These are phyloP conservation scores for Brachionus calyciflorus DNA, from an alignment of 1,140 invertebrate species.

Conservation along the genomic window DNA sequence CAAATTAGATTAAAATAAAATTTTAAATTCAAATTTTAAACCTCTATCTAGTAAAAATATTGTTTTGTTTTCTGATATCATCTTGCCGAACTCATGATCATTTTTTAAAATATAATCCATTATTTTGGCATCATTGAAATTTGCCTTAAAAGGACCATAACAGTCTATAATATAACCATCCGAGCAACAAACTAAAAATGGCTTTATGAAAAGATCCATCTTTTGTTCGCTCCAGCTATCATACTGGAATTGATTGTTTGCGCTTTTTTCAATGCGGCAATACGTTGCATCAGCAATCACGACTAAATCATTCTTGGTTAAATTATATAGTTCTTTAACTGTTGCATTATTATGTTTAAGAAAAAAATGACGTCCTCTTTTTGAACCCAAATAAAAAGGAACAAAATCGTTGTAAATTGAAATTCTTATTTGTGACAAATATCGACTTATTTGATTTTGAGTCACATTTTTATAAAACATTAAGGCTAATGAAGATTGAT, in stretches of 20 bases:
- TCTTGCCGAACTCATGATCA: neutral
- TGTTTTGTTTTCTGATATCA: neutral
- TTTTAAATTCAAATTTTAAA: neutral
- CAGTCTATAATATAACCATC: slow-evolving; percentile 33
- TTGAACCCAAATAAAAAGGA: too few relatives aligned
- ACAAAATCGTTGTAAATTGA: too few relatives aligned
- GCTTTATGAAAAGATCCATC: neutral
- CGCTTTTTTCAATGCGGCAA: neutral
- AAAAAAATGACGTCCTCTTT: too few relatives aligned
- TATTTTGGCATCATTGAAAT: slow-evolving; percentile 7
- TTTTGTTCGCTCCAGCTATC: neutral
- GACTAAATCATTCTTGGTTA: neutral
- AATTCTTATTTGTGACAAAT: too few relatives aligned
- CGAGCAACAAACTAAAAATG: slow-evolving; percentile 11
- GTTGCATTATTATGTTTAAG: too few relatives aligned
- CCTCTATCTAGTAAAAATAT: neutral
- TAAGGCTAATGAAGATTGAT: too few relatives aligned
- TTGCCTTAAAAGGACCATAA: slow-evolving; percentile 16
- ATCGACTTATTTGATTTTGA: too few relatives aligned
- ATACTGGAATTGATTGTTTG: slow-evolving; percentile 26
- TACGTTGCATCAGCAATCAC: slow-evolving; percentile 10
- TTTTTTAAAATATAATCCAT: neutral
- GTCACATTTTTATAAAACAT: too few relatives aligned
- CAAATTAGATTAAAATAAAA: neutral
- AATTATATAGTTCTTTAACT: neutral